Conservation (phyloP, 2,797 vertebrate genomes). For the Arrhamphus sclerolepis region DNA sequence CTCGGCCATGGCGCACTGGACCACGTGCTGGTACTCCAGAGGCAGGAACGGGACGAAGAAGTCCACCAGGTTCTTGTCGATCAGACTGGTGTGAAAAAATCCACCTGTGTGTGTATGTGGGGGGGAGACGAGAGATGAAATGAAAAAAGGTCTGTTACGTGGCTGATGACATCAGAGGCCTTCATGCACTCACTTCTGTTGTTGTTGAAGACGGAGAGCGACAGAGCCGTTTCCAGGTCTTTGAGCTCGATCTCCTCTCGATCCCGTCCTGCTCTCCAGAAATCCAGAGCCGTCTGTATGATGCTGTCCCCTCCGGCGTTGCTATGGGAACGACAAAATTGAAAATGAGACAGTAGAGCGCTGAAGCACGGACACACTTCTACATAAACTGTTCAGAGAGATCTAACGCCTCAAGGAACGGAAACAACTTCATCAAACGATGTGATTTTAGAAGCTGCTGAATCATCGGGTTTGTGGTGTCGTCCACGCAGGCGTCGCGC, state of each 20-base stretch:
- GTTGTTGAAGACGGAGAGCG: slow-evolving; percentile 90
- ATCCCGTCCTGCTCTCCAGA: slow-evolving; percentile 83
- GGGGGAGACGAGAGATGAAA: not conserved
- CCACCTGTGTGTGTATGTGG: no score
- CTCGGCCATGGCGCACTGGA: slow-evolving; percentile 86
- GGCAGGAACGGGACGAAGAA: slow-evolving; percentile 94
- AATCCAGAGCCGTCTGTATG: slow-evolving; percentile 83
- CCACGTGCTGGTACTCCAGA: slow-evolving; percentile 87
- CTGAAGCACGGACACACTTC: no score
- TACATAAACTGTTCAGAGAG: no score
- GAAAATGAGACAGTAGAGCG: not conserved
- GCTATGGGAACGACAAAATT: slow-evolving; percentile 62
- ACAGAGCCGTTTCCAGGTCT: slow-evolving; percentile 84
- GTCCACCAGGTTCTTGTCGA: slow-evolving; percentile 91
- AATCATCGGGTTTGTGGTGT: no score
- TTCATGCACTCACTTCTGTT: slow-evolving; percentile 85
- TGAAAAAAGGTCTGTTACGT: no score
- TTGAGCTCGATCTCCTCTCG: slow-evolving; percentile 88
- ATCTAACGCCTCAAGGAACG: no score
- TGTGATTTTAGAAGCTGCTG: no score
- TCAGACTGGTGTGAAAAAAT: slow-evolving; percentile 89
- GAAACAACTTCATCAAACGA: no score
- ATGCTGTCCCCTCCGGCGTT: slow-evolving; percentile 91
- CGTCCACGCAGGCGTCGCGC: no score
- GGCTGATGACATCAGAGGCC: not conserved